Conservation (phyloP, 2,797 vertebrate genomes). For the Ataeniobius toweri region DNA sequence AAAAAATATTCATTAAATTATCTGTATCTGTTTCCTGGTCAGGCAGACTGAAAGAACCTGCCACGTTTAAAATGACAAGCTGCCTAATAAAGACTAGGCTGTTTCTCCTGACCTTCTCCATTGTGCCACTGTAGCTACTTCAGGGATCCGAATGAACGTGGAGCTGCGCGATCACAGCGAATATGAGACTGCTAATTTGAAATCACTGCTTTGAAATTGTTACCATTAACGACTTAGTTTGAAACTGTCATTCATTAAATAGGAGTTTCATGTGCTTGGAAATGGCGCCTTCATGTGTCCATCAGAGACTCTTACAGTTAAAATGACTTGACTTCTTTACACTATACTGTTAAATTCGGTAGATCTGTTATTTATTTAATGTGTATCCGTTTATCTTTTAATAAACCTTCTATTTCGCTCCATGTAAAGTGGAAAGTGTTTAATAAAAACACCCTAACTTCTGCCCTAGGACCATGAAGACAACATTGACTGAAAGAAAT, state of each 20-base stretch:
- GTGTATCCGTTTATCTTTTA: not conserved
- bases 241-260: not conserved
- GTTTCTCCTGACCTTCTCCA: not conserved
- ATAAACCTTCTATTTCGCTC: not conserved
- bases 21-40: not conserved
- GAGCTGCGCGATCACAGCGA: not conserved
- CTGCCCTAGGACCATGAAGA: no score
- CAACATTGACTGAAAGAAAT: no score
- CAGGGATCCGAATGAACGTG: not conserved
- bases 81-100: not conserved
- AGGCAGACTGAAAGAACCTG: not conserved
- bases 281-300: slow-evolving; percentile 76
- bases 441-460: no score
- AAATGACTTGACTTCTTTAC: not conserved
- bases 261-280: slow-evolving; percentile 20
- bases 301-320: slow-evolving; percentile 16
- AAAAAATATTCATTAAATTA: not conserved
- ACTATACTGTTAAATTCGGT: no score
- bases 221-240: slow-evolving; percentile 5
- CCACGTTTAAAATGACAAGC: not conserved
- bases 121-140: not conserved
- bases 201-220: not conserved
- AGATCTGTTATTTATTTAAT: no score
- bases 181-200: not conserved
- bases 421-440: no score